These are phyloP conservation scores for Hiodon tergisus DNA, from an alignment of 2,113 vertebrate genomes.

Conservation along the genomic window DNA sequence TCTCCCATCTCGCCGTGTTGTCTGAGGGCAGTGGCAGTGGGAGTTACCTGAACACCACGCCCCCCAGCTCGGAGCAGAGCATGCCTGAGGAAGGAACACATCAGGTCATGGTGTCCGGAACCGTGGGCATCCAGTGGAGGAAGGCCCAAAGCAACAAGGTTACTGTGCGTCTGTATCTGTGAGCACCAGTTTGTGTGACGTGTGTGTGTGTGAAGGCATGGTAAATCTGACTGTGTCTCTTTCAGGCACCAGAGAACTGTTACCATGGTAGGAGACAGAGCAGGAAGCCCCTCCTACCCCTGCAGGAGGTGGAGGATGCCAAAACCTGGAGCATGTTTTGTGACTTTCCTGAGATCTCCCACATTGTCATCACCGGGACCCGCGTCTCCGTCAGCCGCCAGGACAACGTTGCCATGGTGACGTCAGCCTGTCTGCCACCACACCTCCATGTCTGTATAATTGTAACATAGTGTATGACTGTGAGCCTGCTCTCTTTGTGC, in stretches of 20 bases:
- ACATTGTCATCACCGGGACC: slow-evolving; percentile 63
- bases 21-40: slow-evolving; percentile 48
- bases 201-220: not conserved
- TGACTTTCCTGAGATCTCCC: slow-evolving; percentile 83
- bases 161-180: not conserved
- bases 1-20: slow-evolving; percentile 48
- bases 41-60: slow-evolving; percentile 37
- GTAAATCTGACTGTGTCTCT: not conserved
- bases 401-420: slow-evolving; percentile 81
- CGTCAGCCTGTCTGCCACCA: slow-evolving; percentile 27
- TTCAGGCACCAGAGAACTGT: slow-evolving; percentile 47
- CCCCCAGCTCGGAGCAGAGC: slow-evolving; percentile 20
- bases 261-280: slow-evolving; percentile 37
- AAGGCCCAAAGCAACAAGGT: slow-evolving; percentile 39
- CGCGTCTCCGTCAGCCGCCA: slow-evolving; percentile 72
- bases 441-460: not conserved
- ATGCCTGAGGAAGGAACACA: slow-evolving; percentile 42
- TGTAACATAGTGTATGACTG: not conserved
- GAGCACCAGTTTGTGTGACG: not conserved
- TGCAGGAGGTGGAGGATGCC: not conserved
- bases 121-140: slow-evolving; percentile 74
- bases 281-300: slow-evolving; percentile 5
- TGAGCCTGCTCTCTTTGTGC: slow-evolving; percentile 27
- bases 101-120: slow-evolving; percentile 72
- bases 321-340: slow-evolving; percentile 70